Evolutionary conservation across 1,140 invertebrate species (phyloP).

Genomic region (Bombus confusus): DNA sequence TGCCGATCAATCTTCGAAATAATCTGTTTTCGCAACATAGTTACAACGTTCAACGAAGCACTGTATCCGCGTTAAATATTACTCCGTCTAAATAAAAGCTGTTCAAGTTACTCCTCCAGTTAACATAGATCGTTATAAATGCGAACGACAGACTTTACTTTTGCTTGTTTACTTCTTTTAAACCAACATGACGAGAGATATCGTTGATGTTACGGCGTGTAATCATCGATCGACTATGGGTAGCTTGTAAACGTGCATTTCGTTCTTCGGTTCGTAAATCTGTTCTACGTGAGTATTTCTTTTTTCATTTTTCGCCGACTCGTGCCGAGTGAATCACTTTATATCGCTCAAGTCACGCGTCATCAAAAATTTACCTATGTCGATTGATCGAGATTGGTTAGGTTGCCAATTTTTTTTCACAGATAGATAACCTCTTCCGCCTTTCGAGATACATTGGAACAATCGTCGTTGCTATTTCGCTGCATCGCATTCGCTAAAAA

Average conservation of each 20-base stretch:
- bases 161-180: neutral
- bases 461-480: neutral
- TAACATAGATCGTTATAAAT: neutral
- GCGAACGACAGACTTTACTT: neutral
- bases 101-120: neutral
- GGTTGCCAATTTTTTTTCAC: neutral
- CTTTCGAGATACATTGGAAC: too few species aligned
- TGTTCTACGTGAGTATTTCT: conserved; percentile 45
- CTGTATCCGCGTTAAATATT: neutral
- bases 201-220: too few species aligned
- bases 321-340: neutral
- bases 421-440: conserved; percentile 7
- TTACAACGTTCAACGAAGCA: neutral
- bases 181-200: too few species aligned
- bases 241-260: neutral
- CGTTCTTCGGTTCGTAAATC: neutral
- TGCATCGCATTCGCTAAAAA: conserved; percentile 62
- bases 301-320: neutral
- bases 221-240: too few species aligned
- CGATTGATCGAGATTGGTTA: neutral
- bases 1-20: neutral
- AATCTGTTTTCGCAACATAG: neutral
- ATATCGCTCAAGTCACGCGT: neutral
- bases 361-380: neutral
- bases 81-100: neutral